Evolutionary conservation across 64 coral and sea anemone genomes (phyloP).

Genomic region (Actinia tenebrosa): DNA sequence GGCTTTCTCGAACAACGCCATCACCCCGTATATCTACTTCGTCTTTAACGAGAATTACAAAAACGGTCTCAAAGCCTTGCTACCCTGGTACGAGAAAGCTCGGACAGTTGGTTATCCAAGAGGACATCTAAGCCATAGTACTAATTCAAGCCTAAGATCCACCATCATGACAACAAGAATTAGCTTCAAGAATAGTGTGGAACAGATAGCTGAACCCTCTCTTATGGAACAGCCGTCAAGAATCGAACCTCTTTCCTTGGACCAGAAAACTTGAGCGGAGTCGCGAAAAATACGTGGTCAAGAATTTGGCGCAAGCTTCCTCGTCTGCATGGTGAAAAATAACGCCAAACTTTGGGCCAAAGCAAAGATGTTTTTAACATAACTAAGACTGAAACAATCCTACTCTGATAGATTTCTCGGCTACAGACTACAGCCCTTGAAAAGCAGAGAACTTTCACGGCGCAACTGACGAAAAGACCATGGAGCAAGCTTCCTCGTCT

Average conservation of each 20-base stretch:
- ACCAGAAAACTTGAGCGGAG: background rate
- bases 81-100: conserved; percentile 14
- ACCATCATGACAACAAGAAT: conserved; percentile 4
- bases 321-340: background rate
- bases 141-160: conserved; percentile 1
- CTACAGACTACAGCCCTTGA: too few species aligned
- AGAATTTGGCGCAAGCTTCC: background rate
- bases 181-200: conserved; percentile 16
- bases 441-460: too few species aligned
- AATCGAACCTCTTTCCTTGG: background rate
- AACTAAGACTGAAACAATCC: background rate
- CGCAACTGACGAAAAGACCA: too few species aligned
- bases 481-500: background rate
- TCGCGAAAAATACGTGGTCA: background rate
- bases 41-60: conserved; percentile 25
- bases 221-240: background rate
- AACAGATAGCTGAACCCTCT: background rate
- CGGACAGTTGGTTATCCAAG: background rate
- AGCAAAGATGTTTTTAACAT: background rate
- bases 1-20: conserved; percentile 6
- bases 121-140: conserved; percentile 3
- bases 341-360: background rate
- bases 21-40: conserved; percentile 23
- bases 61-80: conserved; percentile 3
- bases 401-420: too few species aligned